Base-by-base conservation (phyloP, 2,113 vertebrate species). In the Noturus placidus region DNA sequence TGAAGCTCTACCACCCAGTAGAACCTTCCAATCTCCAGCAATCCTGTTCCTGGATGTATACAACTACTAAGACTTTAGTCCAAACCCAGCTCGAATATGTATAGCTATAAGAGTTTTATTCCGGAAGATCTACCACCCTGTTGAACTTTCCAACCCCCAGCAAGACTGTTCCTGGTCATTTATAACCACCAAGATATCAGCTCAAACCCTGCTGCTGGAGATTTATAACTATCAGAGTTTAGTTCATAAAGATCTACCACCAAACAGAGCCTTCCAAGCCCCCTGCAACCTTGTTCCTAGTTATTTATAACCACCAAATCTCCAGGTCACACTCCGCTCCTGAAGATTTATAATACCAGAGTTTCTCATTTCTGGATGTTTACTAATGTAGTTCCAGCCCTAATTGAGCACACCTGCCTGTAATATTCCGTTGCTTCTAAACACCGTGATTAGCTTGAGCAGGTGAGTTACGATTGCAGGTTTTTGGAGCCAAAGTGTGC, bases 401-500 rank as follows among this genome's bases (percentile, higher is more conserved):
- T 54, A 69, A 84, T 70, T 70, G 27, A 84, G 65, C n/a, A 69
- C 82, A 84, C 17, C 82, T 84, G 61, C 42, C 61, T 83, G 0
- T 27, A 46, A 76, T 57, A 76, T 61, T 85, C 33, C 19, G 54
- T 14, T 42, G 52, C 70, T 63, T 61, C 54, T 30, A 59, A 61
- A 59, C 30, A 85, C 56, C 0, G 10, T 63, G 72, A 50, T 63
- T 86, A 78, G 35, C n/a, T 63, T 13, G 15, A 87, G 63, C 86
- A 81, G 86, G 86, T 87, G 65, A 67, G 65, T 57, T 70, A 33
- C 42, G 63, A 70, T 81, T 70, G 63, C 13, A 22, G 63, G 35
- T 35, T 46, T 46, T 27, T 70, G 30, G 50, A 69, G 74, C 27
- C 50, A 54, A 52, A 63, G 4, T 35, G 38, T 46, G 61, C n/a